A percentile compares a stretch with the other conserved stretches of the same genome.
Conservation (phyloP, 2,797 vertebrate species). For the Geotrypetes seraphini region DNA sequence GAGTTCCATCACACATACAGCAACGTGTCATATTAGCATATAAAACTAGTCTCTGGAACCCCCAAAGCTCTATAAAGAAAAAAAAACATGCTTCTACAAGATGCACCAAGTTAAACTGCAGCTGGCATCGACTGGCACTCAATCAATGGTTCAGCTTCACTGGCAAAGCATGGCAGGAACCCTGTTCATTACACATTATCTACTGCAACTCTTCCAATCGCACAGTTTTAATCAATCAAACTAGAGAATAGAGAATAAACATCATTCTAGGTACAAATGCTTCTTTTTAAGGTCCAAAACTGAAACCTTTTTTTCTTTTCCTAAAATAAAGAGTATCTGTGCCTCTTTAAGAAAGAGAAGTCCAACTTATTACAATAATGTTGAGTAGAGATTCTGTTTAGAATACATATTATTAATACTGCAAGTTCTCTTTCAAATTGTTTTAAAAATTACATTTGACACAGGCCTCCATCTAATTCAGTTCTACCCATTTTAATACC, state of each 20-base stretch:
- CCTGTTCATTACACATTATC: background rate
- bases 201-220: background rate
- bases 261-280: background rate
- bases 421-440: too few relatives aligned
- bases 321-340: too few relatives aligned
- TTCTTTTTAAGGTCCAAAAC: background rate
- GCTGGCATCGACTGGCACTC: background rate
- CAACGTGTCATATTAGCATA: conserved; percentile 22
- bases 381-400: too few relatives aligned
- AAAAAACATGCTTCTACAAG: conserved; percentile 25
- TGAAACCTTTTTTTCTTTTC: conserved; percentile 2
- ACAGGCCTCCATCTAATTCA: too few relatives aligned
- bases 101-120: conserved; percentile 10
- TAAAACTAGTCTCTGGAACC: conserved; percentile 16
- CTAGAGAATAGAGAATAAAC: background rate
- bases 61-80: conserved; percentile 13
- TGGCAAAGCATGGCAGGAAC: conserved; percentile 10
- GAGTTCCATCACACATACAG: conserved; percentile 16
- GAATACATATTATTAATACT: too few relatives aligned
- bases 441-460: too few relatives aligned
- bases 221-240: conserved; percentile 9
- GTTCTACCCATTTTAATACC: too few relatives aligned
- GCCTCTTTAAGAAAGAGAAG: too few relatives aligned
- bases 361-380: too few relatives aligned
- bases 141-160: conserved; percentile 3